Evolutionary conservation across 1,140 invertebrate species (phyloP), one percentile per base, ranked within the genome.

Genomic region (Rhopalosiphum padi): DNA sequence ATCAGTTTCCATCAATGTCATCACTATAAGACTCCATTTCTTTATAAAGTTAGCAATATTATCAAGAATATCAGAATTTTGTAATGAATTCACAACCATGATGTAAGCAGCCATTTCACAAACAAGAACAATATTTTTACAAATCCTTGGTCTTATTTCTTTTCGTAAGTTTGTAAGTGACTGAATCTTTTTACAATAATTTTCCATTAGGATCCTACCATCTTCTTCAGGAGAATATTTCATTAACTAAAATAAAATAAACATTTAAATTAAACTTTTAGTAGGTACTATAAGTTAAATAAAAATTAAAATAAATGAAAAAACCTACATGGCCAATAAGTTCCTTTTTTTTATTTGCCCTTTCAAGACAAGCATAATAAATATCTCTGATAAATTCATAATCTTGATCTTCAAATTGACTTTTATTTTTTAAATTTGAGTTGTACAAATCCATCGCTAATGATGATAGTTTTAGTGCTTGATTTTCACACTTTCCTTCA

Each of bases 231-330:
- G n/a, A 51, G 21, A 25, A 22, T 35, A 93, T n/a, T 41, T 37
- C 11, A 55, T 53, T 55, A 93, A 85, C 91, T 93, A 85, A 93
- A 93, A 92, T 93, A 85, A 93, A 93, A 92, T 11, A 48, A 51
- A 51, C 25, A 48, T 48, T 23, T 48, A 22, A 68, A 48, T 48
- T 77, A n/a, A n/a, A 91, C 8, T 92, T 83, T 21, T 48, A 92
- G 1, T 43, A 43, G 55, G 25, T 92, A 18, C 25, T 18, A 46
- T 3, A 89, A 55, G 25, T 55, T 53, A 15, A 22, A 6, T 55
- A 41, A 41, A 23, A 89, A 53, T 53, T 37, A 89, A 2, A 53
- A 55, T 55, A 90, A 21, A 90, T n/a, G 4, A 77, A 51, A 55
- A 60, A 46, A 82, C 68, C 9, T 83, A 93, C 91, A 23, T 86